A percentile compares a stretch with the other conserved stretches of the same genome.
Evolutionary conservation across 2,113 vertebrate genomes (phyloP).

Genomic region (Thermophis baileyi): DNA sequence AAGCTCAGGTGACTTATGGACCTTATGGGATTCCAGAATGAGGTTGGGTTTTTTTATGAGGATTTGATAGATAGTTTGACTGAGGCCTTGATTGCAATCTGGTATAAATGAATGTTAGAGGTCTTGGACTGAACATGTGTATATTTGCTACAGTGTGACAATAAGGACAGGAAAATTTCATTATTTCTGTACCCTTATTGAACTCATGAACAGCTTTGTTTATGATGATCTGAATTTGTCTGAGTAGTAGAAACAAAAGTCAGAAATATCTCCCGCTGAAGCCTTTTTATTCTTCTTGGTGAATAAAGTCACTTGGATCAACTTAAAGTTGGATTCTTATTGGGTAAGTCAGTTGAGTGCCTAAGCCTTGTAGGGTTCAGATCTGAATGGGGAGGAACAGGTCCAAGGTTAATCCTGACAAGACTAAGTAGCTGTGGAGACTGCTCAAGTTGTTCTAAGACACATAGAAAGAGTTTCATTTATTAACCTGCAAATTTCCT

Average conservation of each 20-base stretch:
- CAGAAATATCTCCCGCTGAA: background rate
- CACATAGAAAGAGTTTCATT: background rate
- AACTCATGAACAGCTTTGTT: background rate
- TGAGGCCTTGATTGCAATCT: background rate
- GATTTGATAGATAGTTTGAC: background rate
- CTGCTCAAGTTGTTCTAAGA: background rate
- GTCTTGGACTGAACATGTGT: background rate
- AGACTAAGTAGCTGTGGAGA: background rate
- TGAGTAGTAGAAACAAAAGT: background rate
- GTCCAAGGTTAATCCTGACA: background rate
- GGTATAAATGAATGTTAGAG: background rate
- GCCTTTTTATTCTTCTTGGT: background rate
- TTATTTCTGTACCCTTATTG: background rate
- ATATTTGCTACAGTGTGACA: background rate
- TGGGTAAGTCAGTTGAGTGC: background rate
- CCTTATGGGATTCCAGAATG: background rate
- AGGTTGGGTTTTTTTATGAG: background rate
- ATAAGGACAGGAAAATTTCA: background rate
- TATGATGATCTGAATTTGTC: background rate
- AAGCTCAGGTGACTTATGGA: background rate
- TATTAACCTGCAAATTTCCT: background rate
- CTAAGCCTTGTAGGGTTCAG: background rate
- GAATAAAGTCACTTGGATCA: background rate
- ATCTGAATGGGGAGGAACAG: background rate
- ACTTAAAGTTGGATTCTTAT: background rate